phyloP scores from a whole-genome alignment of 2,797 vertebrate genomes.

The Balearica regulorum region DNA sequence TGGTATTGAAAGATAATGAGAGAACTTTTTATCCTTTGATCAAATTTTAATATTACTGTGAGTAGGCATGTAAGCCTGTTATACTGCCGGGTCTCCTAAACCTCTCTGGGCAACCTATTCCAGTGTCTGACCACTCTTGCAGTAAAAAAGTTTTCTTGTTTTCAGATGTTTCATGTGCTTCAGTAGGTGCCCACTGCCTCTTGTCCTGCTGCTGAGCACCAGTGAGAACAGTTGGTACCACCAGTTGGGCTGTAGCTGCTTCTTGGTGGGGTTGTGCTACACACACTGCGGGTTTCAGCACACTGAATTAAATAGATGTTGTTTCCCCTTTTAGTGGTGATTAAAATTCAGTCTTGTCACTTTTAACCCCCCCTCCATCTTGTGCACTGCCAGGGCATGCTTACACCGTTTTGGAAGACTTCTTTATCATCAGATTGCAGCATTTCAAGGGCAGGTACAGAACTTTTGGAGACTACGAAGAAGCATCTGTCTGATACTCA shows the following conservation, averaged over 20 bases:
- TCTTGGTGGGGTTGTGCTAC: neutral
- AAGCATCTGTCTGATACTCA: neutral
- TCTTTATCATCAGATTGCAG: neutral
- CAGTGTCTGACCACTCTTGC: neutral
- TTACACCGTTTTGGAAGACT: neutral
- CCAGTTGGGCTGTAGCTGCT: neutral
- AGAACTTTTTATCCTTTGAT: neutral
- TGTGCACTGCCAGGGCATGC: neutral
- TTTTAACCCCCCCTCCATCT: neutral
- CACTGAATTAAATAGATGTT: neutral
- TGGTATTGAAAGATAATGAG: neutral
- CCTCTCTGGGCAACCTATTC: neutral
- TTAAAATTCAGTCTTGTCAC: neutral
- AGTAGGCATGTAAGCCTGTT: neutral
- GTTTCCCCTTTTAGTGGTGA: neutral
- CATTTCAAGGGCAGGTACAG: neutral
- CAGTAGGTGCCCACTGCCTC: neutral
- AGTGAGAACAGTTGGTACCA: neutral
- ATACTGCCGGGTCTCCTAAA: neutral
- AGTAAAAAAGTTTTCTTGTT: neutral
- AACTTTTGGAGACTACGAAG: neutral
- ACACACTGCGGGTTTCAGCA: neutral
- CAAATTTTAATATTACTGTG: neutral
- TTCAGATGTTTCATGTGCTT: neutral
- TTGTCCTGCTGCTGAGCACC: neutral